These are phyloP conservation scores for Tautogolabrus adspersus DNA, from an alignment of 2,113 vertebrate species.

Conservation along the genomic window DNA sequence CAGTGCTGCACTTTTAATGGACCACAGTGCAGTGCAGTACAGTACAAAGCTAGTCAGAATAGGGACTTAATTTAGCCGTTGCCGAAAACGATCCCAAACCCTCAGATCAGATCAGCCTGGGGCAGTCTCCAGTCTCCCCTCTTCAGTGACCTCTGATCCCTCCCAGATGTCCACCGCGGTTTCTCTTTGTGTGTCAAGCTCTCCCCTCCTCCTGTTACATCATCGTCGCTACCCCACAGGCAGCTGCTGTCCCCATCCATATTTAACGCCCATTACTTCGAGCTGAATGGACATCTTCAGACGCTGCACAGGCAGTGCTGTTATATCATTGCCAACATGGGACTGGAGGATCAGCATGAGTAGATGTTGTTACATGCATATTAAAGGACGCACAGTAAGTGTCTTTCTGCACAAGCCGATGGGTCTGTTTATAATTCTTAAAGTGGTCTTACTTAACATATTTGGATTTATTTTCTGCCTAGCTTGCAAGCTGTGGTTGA, in stretches of 20 bases:
- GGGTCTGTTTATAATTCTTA: background rate
- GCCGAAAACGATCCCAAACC: background rate
- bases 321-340: conserved; percentile 37
- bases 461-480: conserved; percentile 10
- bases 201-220: conserved; percentile 72
- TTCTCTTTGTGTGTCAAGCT: conserved; percentile 59
- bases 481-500: background rate
- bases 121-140: conserved; percentile 28
- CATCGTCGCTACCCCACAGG: conserved; percentile 59
- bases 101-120: background rate
- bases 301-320: conserved; percentile 25
- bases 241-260: conserved; percentile 75
- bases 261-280: conserved; percentile 68
- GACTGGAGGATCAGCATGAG: conserved; percentile 12
- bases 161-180: conserved; percentile 65
- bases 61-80: background rate
- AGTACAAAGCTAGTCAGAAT: conserved; percentile 7
- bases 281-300: conserved; percentile 61
- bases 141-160: conserved; percentile 64
- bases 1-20: background rate
- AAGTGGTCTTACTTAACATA: background rate
- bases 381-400: conserved; percentile 9
- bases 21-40: background rate
- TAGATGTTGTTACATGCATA: conserved; percentile 17
- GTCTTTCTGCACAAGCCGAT: background rate